Conservation (phyloP, 2,888 invertebrate genomes). For the Metellina segmentata region DNA sequence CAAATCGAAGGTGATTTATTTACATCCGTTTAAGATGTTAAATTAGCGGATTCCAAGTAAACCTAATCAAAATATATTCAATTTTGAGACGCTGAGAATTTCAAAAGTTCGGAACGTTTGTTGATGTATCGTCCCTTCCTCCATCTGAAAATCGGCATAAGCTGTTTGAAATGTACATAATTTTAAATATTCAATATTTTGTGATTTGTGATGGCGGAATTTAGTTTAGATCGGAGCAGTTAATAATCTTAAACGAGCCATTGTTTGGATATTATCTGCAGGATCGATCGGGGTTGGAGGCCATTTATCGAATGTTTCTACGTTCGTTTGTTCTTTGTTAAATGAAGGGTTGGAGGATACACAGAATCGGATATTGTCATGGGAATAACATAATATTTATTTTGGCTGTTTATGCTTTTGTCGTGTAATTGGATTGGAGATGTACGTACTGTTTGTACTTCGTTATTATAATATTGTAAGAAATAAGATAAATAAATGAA, state of each 20-base stretch:
- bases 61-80: not conserved
- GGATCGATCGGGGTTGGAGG: too few relatives aligned
- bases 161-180: not conserved
- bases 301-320: too few relatives aligned
- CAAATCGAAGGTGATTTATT: not conserved
- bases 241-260: not conserved
- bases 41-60: not conserved
- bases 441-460: too few relatives aligned
- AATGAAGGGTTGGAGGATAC: too few relatives aligned
- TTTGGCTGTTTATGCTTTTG: too few relatives aligned
- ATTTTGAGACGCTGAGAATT: conserved; percentile 5
- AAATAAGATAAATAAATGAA: too few relatives aligned
- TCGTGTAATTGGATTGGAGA: too few relatives aligned
- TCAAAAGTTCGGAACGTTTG: not conserved
- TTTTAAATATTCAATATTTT: not conserved
- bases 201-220: not conserved
- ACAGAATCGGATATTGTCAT: too few relatives aligned
- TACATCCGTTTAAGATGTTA: not conserved
- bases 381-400: too few relatives aligned
- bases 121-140: not conserved
- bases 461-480: too few relatives aligned
- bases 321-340: too few relatives aligned
- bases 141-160: not conserved
- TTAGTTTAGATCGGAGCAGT: not conserved
- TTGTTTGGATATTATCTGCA: not conserved